Evolutionary conservation across 2,888 invertebrate species (phyloP), one percentile per base, ranked within the genome.

Genomic region (Scaeva pyrastri): DNA sequence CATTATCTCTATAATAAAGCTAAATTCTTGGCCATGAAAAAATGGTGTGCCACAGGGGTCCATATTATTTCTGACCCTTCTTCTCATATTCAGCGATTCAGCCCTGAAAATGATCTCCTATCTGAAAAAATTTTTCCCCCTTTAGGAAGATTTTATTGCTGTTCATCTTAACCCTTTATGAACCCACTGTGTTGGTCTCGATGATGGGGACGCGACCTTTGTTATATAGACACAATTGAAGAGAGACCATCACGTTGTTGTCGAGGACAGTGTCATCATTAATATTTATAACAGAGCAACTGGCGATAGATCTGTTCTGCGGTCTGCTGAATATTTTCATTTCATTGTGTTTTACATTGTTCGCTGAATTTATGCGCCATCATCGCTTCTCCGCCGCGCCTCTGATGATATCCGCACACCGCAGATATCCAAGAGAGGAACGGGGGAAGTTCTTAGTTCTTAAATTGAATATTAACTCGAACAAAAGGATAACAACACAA

Each of bases 211-310:
- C 82, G 76, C 82, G 76, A 77, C 77, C 82, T 76, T 82, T 71
- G 6, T 31, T 72, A 71, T 56, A 31, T 16, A 70, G 11, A 64
- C 23, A 71, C 76, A 81, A 76, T 76, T 76, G 80, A 80, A 85
- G 62, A 85, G 62, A 62, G 68, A 60, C 72, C 76, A 72, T 31
- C 80, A 66, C 70, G 39, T 31, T 73, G 70, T 80, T 50, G 50
- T 73, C 76, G 80, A 60, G 85, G 80, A 85, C 86, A 82, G 86
- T 86, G 86, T 86, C 86, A 82, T 86, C 86, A 86, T 86, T 86
- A 86, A 86, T 86, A 86, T 86, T 86, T 86, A 86, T 86, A 82
- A 86, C 86, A 82, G 77, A 73, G 70, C 77, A 81, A 86, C 86
- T 82, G 81, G 73, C 81, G 81, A 86, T 86, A 86, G 86, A 86